Conservation (phyloP, 2,888 invertebrate genomes). For the Rhagophthalmus giganteus region DNA sequence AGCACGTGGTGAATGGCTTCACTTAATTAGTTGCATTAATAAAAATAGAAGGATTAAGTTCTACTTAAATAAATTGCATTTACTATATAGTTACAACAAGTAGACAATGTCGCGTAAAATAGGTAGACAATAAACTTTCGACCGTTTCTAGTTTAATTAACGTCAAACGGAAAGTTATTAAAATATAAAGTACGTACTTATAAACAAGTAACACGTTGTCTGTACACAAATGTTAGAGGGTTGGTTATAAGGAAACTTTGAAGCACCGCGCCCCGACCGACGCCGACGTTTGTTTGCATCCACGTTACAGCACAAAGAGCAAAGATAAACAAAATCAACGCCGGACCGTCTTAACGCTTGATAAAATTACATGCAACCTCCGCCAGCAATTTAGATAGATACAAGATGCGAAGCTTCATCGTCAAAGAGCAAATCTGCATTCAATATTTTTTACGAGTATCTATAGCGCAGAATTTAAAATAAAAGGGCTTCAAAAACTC, state of each 20-base stretch:
- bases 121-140: too few species aligned
- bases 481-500: constrained; percentile 12
- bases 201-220: constrained; percentile 17
- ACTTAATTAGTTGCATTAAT: constrained; percentile 16
- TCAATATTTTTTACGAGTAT: not conserved
- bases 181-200: constrained; percentile 17
- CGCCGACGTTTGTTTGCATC: constrained; percentile 34
- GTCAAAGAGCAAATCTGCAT: not conserved
- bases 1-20: constrained; percentile 10
- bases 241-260: constrained; percentile 29
- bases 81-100: too few species aligned
- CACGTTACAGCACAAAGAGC: constrained; percentile 27
- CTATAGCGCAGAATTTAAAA: constrained; percentile 11
- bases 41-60: too few species aligned
- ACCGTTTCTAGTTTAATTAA: constrained; percentile 5
- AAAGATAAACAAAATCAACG: constrained; percentile 42
- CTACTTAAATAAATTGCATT: too few species aligned
- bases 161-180: constrained; percentile 13
- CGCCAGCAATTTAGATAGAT: not conserved
- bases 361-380: constrained; percentile 23
- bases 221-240: constrained; percentile 23
- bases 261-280: constrained; percentile 26
- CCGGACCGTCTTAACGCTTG: constrained; percentile 23
- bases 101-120: not conserved
- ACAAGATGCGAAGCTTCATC: not conserved